These are phyloP conservation scores for Okamejei kenojei DNA, from an alignment of 2,797 vertebrate genomes.

Conservation along the genomic window DNA sequence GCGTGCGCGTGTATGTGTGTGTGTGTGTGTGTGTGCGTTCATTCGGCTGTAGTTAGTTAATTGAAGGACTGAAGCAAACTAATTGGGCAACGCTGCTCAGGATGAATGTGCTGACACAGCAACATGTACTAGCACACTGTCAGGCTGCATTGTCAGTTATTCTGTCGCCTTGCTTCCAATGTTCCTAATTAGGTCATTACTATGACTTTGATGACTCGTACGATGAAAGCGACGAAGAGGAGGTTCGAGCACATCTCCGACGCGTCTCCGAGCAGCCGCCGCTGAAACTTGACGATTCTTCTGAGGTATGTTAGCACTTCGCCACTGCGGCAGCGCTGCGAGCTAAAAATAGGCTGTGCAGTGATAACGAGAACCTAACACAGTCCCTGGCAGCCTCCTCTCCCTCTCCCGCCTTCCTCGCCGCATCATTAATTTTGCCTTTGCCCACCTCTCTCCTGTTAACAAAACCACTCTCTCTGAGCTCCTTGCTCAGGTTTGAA, in stretches of 20 bases:
- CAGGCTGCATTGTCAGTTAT: conserved; percentile 30
- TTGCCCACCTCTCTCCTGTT: neutral
- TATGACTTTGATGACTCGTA: conserved; percentile 97
- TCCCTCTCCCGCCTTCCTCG: neutral
- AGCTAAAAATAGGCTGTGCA: neutral
- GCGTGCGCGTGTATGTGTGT: neutral
- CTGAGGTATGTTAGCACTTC: conserved; percentile 64
- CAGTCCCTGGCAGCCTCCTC: neutral
- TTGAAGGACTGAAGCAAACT: conserved; percentile 23
- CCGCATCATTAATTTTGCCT: conserved; percentile 15
- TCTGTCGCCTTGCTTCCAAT: conserved; percentile 39
- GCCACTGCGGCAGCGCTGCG: neutral
- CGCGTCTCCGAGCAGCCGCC: conserved; percentile 87
- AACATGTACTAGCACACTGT: neutral
- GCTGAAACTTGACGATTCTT: conserved; percentile 86
- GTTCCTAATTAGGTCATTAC: conserved; percentile 73
- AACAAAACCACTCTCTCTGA: neutral
- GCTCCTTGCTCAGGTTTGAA: neutral
- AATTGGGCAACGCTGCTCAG: neutral
- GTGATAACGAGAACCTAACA: neutral
- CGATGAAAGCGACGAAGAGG: conserved; percentile 93
- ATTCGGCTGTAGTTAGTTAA: neutral
- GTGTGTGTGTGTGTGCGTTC: neutral
- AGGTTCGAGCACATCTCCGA: conserved; percentile 86
- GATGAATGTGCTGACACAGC: conserved; percentile 34